Evolutionary conservation across 2,797 vertebrate genomes (phyloP).

Genomic region (Melanotaenia nigrans): DNA sequence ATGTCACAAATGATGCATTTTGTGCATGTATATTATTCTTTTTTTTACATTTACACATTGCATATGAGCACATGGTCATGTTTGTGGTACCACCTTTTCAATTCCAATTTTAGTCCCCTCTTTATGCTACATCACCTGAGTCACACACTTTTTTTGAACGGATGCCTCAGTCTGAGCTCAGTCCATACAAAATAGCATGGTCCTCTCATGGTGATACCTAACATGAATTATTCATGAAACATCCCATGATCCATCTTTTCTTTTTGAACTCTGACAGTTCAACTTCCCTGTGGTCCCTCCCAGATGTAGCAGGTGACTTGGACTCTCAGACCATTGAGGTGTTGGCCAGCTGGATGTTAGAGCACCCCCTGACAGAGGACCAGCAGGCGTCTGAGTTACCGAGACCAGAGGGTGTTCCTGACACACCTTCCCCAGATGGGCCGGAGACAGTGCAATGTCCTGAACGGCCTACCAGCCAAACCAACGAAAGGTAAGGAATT

Average conservation of each 20-base stretch:
- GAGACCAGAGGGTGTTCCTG: conserved; percentile 61
- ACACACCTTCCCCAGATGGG: conserved; percentile 82
- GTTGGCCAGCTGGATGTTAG: conserved; percentile 88
- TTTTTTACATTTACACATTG: conserved; percentile 8
- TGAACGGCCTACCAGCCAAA: conserved; percentile 77
- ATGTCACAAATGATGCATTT: conserved; percentile 12
- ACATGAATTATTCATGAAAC: conserved; percentile 30
- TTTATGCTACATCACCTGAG: conserved; percentile 6
- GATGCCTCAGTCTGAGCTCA: conserved; percentile 29
- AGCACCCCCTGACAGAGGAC: conserved; percentile 84
- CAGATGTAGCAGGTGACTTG: conserved; percentile 84
- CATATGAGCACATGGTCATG: background rate
- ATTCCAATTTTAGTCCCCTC: background rate
- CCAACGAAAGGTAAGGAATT: conserved; percentile 79
- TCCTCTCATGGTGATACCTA: conserved; percentile 38
- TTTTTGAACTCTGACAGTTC: conserved; percentile 56
- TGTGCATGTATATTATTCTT: background rate
- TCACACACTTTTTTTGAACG: conserved; percentile 15
- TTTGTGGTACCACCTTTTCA: conserved; percentile 9
- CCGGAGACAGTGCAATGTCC: conserved; percentile 86
- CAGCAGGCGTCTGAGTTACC: conserved; percentile 67
- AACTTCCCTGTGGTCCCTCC: conserved; percentile 51
- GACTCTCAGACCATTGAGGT: conserved; percentile 85
- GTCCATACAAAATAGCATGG: background rate
- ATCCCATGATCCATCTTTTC: conserved; percentile 37